Evolutionary conservation across 1,140 invertebrate genomes (phyloP), one percentile per base, ranked within the genome.

Genomic region (Lepidurus arcticus): DNA sequence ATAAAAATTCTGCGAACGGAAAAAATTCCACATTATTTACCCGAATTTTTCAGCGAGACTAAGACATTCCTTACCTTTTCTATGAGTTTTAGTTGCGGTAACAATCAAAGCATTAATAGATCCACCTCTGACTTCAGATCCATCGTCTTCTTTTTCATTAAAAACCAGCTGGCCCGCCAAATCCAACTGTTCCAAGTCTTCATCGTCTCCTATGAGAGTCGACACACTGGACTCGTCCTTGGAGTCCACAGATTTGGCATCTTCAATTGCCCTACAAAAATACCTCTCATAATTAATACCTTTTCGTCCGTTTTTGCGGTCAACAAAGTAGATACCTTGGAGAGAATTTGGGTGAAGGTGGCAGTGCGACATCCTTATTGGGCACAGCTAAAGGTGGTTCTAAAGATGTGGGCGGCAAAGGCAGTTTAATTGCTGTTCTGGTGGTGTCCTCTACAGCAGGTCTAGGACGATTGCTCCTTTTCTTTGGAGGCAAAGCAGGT

Each of bases 81-180:
- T 96, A 83, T 92, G 93, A 76, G 93, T 92, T 86, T 94, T 94
- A 75, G 95, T 96, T 24, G 96, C 96, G 83, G 96, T 92, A 78
- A 98, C 93, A 79, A 98, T 91, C 42, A 98, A 88, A 2, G 94
- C 95, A 85, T 98, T 95, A 0, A 95, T 90, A 81, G 93, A 89
- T 45, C 96, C 96, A 9, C 95, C 96, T 76, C 94, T 88, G 53
- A 98, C 91, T 81, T 96, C 94, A 0, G 94, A 93, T 8, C 92
- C 92, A 79, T 95, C 93, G 83, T 95, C 93, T 24, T 91, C 89
- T 1, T 87, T 84, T 82, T 92, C 92, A 83, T 93, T 93, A 73
- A 92, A 86, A 42, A 94, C 88, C 80, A 97, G 87, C 85, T 91
- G 91, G 81, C 91, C 87, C 78, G 87, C 89, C 16, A 96, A 92